phyloP scores from a whole-genome alignment of 1,140 invertebrate genomes.

The Hycleus cichorii region DNA sequence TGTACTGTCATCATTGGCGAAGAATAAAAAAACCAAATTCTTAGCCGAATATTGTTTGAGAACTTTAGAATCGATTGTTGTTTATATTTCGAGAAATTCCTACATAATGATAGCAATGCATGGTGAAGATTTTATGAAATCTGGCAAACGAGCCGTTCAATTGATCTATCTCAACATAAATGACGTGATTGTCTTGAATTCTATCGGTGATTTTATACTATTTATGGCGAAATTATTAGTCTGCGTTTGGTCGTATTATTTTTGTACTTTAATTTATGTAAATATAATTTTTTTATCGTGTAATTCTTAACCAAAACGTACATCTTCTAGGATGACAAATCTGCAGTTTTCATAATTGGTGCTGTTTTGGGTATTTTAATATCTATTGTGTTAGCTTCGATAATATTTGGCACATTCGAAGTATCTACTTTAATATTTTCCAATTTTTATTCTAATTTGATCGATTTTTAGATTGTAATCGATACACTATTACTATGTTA shows the following conservation, averaged over 20 bases:
- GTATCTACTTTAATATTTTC: not conserved
- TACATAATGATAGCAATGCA: constrained; percentile 63
- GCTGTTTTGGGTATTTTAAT: not conserved
- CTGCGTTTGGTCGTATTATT: not conserved
- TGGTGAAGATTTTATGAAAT: constrained; percentile 54
- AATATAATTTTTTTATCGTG: not conserved
- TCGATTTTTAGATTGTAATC: constrained; percentile 65
- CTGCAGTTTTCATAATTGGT: not conserved
- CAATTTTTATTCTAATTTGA: not conserved
- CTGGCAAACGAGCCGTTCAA: constrained; percentile 1
- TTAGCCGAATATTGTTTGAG: constrained; percentile 28
- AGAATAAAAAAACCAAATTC: not conserved
- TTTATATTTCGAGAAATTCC: constrained; percentile 63
- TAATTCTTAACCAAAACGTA: not conserved
- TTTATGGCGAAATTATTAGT: not conserved
- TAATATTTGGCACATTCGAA: constrained; percentile 3
- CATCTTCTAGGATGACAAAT: too few species aligned
- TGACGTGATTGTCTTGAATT: constrained; percentile 2
- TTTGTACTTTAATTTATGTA: not conserved
- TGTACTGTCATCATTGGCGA: constrained; percentile 55
- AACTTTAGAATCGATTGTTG: constrained; percentile 61
- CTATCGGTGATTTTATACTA: constrained; percentile 5
- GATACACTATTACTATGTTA: constrained; percentile 79
- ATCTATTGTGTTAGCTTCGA: not conserved
- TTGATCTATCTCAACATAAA: not conserved